A percentile compares a stretch with the other conserved stretches of the same genome.
These are phyloP conservation scores for Enteromius argenteus DNA, from an alignment of 2,797 vertebrate genomes.

Conservation along the genomic window DNA sequence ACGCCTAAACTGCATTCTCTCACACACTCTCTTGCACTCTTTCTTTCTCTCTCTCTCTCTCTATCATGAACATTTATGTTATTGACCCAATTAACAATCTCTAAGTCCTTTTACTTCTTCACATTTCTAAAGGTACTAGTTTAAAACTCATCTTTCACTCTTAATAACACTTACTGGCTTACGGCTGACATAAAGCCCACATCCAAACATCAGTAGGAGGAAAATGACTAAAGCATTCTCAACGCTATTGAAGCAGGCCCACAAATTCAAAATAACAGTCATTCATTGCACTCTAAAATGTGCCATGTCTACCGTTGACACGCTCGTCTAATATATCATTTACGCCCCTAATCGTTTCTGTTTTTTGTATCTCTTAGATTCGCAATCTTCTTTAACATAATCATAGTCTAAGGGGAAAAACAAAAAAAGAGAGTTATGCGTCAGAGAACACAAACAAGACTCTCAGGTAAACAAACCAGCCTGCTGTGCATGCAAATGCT, in stretches of 20 bases:
- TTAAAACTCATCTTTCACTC: not conserved
- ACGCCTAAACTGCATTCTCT: too few species aligned
- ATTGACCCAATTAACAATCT: not conserved
- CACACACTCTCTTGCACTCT: not conserved
- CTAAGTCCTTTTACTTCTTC: not conserved
- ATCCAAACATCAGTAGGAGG: constrained; percentile 17
- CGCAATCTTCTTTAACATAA: constrained; percentile 15
- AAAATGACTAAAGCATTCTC: constrained; percentile 21
- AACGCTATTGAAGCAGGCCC: constrained; percentile 33
- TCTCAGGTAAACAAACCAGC: constrained; percentile 65
- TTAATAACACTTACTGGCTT: constrained; percentile 1
- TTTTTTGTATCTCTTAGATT: constrained; percentile 36
- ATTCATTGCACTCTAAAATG: constrained; percentile 8
- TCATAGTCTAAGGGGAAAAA: constrained; percentile 12
- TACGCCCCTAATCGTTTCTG: constrained; percentile 11
- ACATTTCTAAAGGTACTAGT: constrained; percentile 2
- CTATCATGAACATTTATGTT: not conserved
- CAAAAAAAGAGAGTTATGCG: constrained; percentile 23
- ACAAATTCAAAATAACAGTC: constrained; percentile 30
- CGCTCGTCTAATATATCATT: not conserved
- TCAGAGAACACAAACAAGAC: constrained; percentile 67
- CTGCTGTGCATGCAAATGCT: constrained; percentile 50
- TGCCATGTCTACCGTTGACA: not conserved
- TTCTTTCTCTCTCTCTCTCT: not conserved
- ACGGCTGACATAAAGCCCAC: not conserved